These are phyloP conservation scores for Diadromus collaris DNA, from an alignment of 2,888 invertebrate species.

Conservation along the genomic window DNA sequence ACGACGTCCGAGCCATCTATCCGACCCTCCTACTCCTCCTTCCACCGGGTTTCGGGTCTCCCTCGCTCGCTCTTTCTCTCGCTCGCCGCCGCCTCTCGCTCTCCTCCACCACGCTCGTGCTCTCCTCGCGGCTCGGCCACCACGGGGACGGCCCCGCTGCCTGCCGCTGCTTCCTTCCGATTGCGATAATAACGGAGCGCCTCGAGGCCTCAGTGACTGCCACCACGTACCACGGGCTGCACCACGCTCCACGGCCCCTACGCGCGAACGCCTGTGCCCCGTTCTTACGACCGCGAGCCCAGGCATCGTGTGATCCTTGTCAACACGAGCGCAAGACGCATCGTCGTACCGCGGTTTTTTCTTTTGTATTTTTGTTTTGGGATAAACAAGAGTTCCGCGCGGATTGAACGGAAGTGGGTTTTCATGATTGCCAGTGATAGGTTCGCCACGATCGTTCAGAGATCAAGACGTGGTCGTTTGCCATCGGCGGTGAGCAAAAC, in stretches of 20 bases:
- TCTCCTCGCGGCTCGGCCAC: conserved; percentile 61
- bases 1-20: conserved; percentile 75
- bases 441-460: neutral
- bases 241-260: conserved; percentile 57
- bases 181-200: conserved; percentile 69
- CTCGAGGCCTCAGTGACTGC: conserved; percentile 65
- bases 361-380: no score
- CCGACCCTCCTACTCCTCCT: conserved; percentile 65
- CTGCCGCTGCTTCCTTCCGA: conserved; percentile 66
- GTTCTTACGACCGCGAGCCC: conserved; percentile 29
- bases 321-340: neutral
- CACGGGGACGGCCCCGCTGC: conserved; percentile 60
- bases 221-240: conserved; percentile 61
- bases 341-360: neutral
- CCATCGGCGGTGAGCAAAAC: neutral
- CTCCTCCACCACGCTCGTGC: conserved; percentile 65
- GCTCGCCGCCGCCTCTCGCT: conserved; percentile 44
- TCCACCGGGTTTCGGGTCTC: conserved; percentile 48
- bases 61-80: no score
- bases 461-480: neutral
- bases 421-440: conserved; percentile 10
- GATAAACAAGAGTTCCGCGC: no score
- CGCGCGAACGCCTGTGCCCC: conserved; percentile 48
- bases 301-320: neutral
- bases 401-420: neutral